Percentiles rank a stretch among this genome's conserved stretches.
These are phyloP conservation scores for Galeopsomyia nigrocyanea DNA, from an alignment of 2,888 invertebrate species.

Conservation along the genomic window DNA sequence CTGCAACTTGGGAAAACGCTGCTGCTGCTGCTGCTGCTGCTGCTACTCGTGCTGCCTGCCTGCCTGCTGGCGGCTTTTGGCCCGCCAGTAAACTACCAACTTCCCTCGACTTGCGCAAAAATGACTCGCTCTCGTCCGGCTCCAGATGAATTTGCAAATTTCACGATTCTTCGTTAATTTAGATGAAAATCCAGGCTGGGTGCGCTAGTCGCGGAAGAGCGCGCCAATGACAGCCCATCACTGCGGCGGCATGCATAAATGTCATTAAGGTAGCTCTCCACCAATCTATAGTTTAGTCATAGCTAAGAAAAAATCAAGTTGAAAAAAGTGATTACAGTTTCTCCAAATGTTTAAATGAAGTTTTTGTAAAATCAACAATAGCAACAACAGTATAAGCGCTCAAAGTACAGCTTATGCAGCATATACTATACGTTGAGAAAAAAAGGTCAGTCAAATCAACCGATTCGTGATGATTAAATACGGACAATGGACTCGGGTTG, in stretches of 20 bases:
- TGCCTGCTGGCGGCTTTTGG: conserved; percentile 3
- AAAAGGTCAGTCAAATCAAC: too few species aligned
- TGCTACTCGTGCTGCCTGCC: too few species aligned
- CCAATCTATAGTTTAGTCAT: too few species aligned
- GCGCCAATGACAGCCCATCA: conserved; percentile 27
- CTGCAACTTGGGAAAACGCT: conserved; percentile 55
- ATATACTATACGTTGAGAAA: too few species aligned
- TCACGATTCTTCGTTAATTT: conserved; percentile 42
- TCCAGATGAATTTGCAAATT: conserved; percentile 43
- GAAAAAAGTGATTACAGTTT: too few species aligned
- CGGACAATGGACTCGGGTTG: too few species aligned
- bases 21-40: conserved; percentile 37
- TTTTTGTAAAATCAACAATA: too few species aligned
- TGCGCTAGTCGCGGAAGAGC: conserved; percentile 26
- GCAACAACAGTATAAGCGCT: too few species aligned
- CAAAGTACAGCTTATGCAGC: too few species aligned
- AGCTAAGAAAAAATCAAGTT: too few species aligned
- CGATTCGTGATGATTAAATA: too few species aligned
- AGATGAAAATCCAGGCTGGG: conserved; percentile 40
- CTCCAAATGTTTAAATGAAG: too few species aligned
- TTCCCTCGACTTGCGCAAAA: conserved; percentile 39
- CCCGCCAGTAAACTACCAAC: conserved; percentile 37
- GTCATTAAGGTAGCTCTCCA: background rate
- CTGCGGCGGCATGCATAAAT: conserved; percentile 38
- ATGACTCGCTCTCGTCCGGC: conserved; percentile 27